Evolutionary conservation across 2,888 invertebrate species (phyloP).

Genomic region (Papilio gigon): DNA sequence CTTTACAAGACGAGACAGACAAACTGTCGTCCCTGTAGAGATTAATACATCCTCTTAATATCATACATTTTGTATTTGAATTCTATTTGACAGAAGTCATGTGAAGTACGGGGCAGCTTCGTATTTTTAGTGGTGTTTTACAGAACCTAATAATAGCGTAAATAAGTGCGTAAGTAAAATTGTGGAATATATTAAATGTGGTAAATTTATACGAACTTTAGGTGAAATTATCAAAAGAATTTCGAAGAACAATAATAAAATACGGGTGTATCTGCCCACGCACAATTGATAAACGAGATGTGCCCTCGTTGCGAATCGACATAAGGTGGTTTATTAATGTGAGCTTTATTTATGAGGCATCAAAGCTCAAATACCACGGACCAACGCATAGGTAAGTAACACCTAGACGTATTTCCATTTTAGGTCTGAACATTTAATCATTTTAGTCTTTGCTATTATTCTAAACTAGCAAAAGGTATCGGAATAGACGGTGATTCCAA

Average conservation of each 20-base stretch:
- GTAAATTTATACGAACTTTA: background rate
- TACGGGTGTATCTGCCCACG: slow-evolving; percentile 24
- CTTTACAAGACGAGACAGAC: no score
- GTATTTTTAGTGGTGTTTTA: no score
- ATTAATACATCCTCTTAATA: no score
- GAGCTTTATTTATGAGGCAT: background rate
- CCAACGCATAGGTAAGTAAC: background rate
- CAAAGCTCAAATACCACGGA: slow-evolving; percentile 12
- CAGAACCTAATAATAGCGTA: no score
- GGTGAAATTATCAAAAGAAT: background rate
- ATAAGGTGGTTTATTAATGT: slow-evolving; percentile 3
- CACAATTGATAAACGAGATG: slow-evolving; percentile 31
- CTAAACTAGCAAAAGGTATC: background rate
- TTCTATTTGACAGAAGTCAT: no score
- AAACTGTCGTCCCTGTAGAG: no score
- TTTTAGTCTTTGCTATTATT: slow-evolving; percentile 16
- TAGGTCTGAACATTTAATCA: background rate
- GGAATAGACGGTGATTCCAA: background rate
- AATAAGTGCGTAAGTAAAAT: no score
- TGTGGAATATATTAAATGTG: no score
- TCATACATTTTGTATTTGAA: no score
- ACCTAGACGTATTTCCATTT: slow-evolving; percentile 7
- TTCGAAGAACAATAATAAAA: slow-evolving; percentile 29
- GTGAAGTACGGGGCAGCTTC: no score
- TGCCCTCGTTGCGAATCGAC: slow-evolving; percentile 20